A percentile compares a stretch with the other conserved stretches of the same genome.
phyloP scores from a whole-genome alignment of 2,888 invertebrate species.

The Endotricha flammealis region DNA sequence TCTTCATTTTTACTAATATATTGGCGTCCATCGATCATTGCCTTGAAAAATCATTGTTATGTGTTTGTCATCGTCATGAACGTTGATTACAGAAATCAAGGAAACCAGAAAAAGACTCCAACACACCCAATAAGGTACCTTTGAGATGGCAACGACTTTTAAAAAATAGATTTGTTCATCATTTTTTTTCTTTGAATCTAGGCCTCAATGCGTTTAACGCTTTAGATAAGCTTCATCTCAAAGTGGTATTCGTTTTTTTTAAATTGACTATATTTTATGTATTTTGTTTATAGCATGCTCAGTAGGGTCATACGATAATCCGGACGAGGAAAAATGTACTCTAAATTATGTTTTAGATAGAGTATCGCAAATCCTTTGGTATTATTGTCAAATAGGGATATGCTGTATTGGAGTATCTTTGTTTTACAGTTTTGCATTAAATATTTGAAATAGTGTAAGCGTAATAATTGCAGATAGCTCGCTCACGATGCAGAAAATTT shows the following conservation, averaged over 20 bases:
- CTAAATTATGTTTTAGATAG: too few species aligned
- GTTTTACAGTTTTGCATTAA: too few species aligned
- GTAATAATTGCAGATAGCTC: constrained; percentile 58
- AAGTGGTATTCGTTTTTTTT: constrained; percentile 36
- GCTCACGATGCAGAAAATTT: constrained; percentile 68
- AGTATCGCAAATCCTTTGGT: not conserved
- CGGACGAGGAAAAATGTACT: constrained; percentile 2
- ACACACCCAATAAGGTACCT: constrained; percentile 84
- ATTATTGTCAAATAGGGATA: too few species aligned
- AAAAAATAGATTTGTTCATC: constrained; percentile 22
- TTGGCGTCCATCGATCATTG: not conserved
- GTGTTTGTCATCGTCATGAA: constrained; percentile 29
- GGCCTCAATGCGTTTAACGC: constrained; percentile 27
- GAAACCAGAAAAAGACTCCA: constrained; percentile 84
- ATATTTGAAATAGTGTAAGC: constrained; percentile 1
- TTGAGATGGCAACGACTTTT: constrained; percentile 40
- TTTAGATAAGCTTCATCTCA: constrained; percentile 44
- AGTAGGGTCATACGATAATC: constrained; percentile 47
- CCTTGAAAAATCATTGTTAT: not conserved
- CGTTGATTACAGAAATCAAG: constrained; percentile 85
- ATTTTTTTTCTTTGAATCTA: constrained; percentile 29
- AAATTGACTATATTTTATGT: constrained; percentile 24
- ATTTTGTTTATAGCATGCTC: constrained; percentile 40
- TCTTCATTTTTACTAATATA: not conserved
- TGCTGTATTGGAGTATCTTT: too few species aligned